Evolutionary conservation across 1,140 invertebrate species (phyloP).

Genomic region (Druon quercuslanigerum): DNA sequence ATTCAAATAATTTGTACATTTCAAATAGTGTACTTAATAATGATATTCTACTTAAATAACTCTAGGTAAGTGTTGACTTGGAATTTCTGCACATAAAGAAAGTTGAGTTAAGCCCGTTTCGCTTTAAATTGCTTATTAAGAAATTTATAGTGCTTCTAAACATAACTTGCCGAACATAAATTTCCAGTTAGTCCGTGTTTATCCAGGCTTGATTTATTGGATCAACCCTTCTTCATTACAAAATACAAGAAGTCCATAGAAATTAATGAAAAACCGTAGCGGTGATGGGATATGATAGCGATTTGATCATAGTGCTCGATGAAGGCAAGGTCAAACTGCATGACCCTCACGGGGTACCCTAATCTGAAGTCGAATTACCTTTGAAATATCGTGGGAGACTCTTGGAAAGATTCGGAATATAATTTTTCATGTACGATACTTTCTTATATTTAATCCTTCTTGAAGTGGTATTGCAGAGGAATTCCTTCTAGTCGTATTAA

Average conservation of each 20-base stretch:
- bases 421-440: no score
- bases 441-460: no score
- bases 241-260: not conserved
- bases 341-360: not conserved
- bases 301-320: not conserved
- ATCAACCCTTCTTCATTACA: not conserved
- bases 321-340: not conserved
- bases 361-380: not conserved
- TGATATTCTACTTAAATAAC: no score
- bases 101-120: not conserved
- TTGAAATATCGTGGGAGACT: not conserved
- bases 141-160: conserved; percentile 25
- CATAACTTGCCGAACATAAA: not conserved
- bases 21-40: not conserved
- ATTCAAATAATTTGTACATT: not conserved
- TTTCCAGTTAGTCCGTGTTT: conserved; percentile 22
- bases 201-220: conserved; percentile 20
- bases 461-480: not conserved
- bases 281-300: not conserved
- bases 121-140: conserved; percentile 12
- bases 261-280: conserved; percentile 11
- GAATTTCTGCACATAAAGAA: not conserved
- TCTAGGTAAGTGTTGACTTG: no score
- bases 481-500: not conserved
- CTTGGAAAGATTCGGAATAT: not conserved